Evolutionary conservation across 2,888 invertebrate species (phyloP).

Genomic region (Rhingia campestris): DNA sequence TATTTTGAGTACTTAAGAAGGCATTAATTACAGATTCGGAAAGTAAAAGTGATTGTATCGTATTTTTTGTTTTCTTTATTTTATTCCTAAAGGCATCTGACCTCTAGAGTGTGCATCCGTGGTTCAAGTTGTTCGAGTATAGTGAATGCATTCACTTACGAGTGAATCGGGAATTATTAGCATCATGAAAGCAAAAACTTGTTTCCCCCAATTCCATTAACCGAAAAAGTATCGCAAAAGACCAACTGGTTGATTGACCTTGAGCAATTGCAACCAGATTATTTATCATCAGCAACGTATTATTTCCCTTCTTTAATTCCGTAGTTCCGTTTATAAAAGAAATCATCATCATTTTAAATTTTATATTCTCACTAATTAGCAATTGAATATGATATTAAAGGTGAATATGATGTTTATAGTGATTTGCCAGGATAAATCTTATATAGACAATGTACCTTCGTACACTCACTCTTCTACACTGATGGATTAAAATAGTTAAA

Average conservation of each 20-base stretch:
- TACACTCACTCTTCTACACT: no score
- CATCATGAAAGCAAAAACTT: constrained; percentile 12
- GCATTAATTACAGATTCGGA: background rate
- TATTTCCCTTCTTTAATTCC: background rate
- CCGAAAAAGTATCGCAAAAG: constrained; percentile 3
- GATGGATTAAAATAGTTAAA: no score
- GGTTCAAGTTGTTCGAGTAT: background rate
- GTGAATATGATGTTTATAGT: no score
- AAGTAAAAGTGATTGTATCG: constrained; percentile 29
- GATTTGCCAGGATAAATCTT: no score
- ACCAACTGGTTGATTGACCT: background rate
- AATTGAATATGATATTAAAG: no score
- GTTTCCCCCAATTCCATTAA: constrained; percentile 16
- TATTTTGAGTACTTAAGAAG: background rate
- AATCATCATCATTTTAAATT: background rate
- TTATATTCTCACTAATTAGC: background rate
- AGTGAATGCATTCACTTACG: constrained; percentile 26
- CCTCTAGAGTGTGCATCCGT: constrained; percentile 26
- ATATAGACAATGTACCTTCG: no score
- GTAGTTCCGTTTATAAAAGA: background rate
- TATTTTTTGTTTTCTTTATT: background rate
- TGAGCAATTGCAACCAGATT: background rate
- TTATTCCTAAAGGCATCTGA: constrained; percentile 14
- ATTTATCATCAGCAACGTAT: background rate
- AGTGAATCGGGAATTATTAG: constrained; percentile 6